These are phyloP conservation scores for Euplagia quadripunctaria DNA, from an alignment of 2,888 invertebrate species.

Conservation along the genomic window DNA sequence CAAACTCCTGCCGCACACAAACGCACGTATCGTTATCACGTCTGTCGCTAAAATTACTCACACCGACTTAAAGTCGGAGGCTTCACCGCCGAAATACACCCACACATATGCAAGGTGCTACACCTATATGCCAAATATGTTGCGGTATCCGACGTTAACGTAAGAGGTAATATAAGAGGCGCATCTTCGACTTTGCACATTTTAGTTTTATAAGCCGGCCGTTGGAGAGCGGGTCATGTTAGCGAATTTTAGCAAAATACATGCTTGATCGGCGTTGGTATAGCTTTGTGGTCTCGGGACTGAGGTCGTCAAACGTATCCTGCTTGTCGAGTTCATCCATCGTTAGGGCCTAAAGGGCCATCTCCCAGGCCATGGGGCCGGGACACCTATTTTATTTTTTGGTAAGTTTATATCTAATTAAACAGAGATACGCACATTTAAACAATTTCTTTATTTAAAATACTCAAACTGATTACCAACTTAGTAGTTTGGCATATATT, in stretches of 20 bases:
- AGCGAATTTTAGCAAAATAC: slow-evolving; percentile 72
- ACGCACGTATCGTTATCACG: slow-evolving; percentile 56
- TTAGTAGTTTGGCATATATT: too few relatives aligned
- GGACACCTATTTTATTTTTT: slow-evolving; percentile 76
- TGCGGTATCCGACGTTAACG: slow-evolving; percentile 84
- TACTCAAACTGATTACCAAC: neutral
- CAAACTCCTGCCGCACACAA: slow-evolving; percentile 54
- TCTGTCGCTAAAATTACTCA: slow-evolving; percentile 62
- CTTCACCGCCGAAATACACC: slow-evolving; percentile 74
- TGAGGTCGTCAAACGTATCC: slow-evolving; percentile 53
- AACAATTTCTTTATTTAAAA: neutral
- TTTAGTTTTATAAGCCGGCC: slow-evolving; percentile 84
- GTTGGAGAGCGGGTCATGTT: slow-evolving; percentile 82
- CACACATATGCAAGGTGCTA: slow-evolving; percentile 67
- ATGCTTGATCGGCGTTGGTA: slow-evolving; percentile 69
- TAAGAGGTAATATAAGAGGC: slow-evolving; percentile 87
- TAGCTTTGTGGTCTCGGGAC: slow-evolving; percentile 66
- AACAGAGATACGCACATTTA: neutral
- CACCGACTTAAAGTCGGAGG: slow-evolving; percentile 55
- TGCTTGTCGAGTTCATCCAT: slow-evolving; percentile 48
- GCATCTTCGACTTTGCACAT: slow-evolving; percentile 86
- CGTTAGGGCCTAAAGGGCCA: slow-evolving; percentile 70
- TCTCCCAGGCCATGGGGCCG: slow-evolving; percentile 82
- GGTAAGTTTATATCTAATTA: slow-evolving; percentile 66
- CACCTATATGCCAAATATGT: slow-evolving; percentile 83